phyloP scores from a whole-genome alignment of 1,140 invertebrate genomes.

The Bemisia tabaci region DNA sequence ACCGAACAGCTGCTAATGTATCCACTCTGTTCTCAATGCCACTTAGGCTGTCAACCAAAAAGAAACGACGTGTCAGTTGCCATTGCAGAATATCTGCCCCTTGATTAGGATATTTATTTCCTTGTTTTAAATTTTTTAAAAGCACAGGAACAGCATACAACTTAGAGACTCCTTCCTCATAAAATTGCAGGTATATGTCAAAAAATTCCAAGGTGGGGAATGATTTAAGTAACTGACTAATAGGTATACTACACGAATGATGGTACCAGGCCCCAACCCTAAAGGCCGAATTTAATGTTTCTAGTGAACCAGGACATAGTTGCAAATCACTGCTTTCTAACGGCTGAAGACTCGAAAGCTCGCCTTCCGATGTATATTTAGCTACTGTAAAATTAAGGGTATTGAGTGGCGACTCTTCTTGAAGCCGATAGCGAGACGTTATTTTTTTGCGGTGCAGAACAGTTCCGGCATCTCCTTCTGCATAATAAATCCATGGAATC shows the following conservation, averaged over 20 bases:
- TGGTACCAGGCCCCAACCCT: constrained; percentile 40
- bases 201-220: constrained; percentile 36
- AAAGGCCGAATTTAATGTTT: constrained; percentile 36
- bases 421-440: constrained; percentile 37
- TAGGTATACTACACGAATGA: constrained; percentile 36
- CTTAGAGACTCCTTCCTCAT: constrained; percentile 30
- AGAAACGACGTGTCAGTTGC: constrained; percentile 50
- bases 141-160: constrained; percentile 44
- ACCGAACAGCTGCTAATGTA: constrained; percentile 27
- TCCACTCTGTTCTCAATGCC: constrained; percentile 26
- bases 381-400: constrained; percentile 32
- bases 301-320: constrained; percentile 35
- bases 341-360: constrained; percentile 19
- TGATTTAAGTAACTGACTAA: constrained; percentile 36
- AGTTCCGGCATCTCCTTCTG: constrained; percentile 32
- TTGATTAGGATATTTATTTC: constrained; percentile 21
- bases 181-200: constrained; percentile 41
- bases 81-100: constrained; percentile 36
- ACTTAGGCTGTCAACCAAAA: constrained; percentile 44
- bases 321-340: constrained; percentile 27
- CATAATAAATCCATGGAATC: constrained; percentile 42
- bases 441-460: constrained; percentile 38
- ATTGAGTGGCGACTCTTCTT: constrained; percentile 32
- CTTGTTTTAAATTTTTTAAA: constrained; percentile 29
- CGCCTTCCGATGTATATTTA: constrained; percentile 24